Percentiles rank a stretch among this genome's conserved stretches.
Conservation (phyloP, 2,797 vertebrate genomes). For the Artibeus lituratus region DNA sequence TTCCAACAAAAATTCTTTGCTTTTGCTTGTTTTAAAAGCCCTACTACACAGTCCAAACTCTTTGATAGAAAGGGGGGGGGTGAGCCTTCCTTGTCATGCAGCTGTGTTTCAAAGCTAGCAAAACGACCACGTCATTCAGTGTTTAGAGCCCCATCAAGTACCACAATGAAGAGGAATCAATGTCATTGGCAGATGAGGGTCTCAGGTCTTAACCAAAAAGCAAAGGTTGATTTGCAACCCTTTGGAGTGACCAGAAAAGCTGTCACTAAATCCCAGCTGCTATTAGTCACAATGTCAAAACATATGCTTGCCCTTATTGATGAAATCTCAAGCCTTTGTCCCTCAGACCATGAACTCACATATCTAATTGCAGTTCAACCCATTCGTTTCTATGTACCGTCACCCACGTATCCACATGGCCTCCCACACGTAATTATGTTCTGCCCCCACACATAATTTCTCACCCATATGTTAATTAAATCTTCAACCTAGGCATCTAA, state of each 20-base stretch:
- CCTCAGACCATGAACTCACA: constrained; percentile 16
- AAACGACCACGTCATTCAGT: background rate
- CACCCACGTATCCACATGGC: background rate
- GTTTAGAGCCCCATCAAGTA: background rate
- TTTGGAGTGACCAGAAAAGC: background rate
- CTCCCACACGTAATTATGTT: constrained; percentile 56
- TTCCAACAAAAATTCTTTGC: background rate
- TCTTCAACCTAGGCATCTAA: constrained; percentile 58
- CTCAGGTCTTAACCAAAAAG: background rate
- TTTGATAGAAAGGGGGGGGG: background rate
- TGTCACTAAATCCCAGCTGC: background rate
- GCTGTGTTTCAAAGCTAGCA: background rate
- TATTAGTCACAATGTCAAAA: constrained; percentile 30
- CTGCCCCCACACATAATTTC: constrained; percentile 65
- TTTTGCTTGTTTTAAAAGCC: background rate
- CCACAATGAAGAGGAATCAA: background rate
- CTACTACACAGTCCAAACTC: background rate
- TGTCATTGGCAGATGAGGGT: background rate
- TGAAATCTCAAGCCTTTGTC: constrained; percentile 35
- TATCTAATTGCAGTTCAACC: background rate
- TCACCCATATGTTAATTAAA: constrained; percentile 68
- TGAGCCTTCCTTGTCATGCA: background rate
- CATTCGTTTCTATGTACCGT: constrained; percentile 15
- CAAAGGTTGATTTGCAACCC: background rate
- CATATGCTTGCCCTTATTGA: background rate